Evolutionary conservation across 2,797 vertebrate species (phyloP).

Genomic region (Spinibarbus caldwelli): DNA sequence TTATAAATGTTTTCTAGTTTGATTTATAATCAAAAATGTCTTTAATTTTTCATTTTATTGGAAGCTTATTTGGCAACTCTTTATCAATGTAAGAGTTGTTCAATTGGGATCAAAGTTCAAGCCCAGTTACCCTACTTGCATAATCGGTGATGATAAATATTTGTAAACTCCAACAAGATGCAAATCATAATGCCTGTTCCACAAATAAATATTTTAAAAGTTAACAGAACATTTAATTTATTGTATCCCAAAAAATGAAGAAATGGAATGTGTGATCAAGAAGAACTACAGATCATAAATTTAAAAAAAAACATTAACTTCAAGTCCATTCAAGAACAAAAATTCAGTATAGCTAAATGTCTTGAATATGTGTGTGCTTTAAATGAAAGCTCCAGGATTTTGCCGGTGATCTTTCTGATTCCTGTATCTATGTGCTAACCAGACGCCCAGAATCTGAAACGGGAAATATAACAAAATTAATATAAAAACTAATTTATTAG

Average conservation of each 20-base stretch:
- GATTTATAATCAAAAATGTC: background rate
- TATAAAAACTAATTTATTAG: background rate
- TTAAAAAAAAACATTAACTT: no score
- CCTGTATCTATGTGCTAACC: slow-evolving; percentile 91
- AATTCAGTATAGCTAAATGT: background rate
- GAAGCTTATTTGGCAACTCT: background rate
- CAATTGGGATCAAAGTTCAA: slow-evolving; percentile 10
- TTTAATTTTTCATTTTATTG: background rate
- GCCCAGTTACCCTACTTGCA: background rate
- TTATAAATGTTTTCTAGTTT: background rate
- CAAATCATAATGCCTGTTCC: background rate
- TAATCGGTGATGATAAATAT: background rate
- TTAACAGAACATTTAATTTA: no score
- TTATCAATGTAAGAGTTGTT: slow-evolving; percentile 34
- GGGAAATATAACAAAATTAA: background rate
- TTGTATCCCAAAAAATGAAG: background rate
- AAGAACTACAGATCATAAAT: background rate
- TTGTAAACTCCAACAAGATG: background rate
- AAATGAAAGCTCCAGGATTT: slow-evolving; percentile 92
- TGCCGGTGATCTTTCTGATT: slow-evolving; percentile 90
- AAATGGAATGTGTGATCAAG: background rate
- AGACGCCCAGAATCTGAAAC: slow-evolving; percentile 92
- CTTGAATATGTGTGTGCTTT: slow-evolving; percentile 53
- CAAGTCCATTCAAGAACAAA: background rate
- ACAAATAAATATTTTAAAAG: background rate